These are phyloP conservation scores for Sarcophaga subvicina DNA, from an alignment of 2,888 invertebrate genomes.

Conservation along the genomic window DNA sequence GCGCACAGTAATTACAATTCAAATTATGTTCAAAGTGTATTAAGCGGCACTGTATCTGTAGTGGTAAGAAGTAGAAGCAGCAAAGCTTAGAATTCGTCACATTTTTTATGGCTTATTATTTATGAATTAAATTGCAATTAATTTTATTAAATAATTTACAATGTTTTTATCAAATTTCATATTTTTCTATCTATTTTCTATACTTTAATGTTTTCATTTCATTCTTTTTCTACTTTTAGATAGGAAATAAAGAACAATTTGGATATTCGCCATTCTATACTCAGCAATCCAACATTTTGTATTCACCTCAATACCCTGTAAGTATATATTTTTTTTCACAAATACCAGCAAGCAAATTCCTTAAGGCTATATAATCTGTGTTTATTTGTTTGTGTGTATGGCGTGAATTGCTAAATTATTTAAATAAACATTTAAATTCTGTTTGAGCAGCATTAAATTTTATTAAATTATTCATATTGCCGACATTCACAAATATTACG, in stretches of 20 bases:
- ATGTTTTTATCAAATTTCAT: not conserved
- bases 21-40: too few relatives aligned
- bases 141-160: not conserved
- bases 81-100: not conserved
- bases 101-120: not conserved
- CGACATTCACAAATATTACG: too few relatives aligned
- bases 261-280: conserved; percentile 77
- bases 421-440: not conserved
- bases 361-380: not conserved
- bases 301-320: too few relatives aligned
- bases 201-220: not conserved
- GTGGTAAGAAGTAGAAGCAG: too few relatives aligned
- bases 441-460: not conserved
- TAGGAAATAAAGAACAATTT: conserved; percentile 80
- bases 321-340: too few relatives aligned
- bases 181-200: not conserved
- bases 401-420: not conserved
- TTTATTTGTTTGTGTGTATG: not conserved
- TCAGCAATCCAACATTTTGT: too few relatives aligned
- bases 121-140: conserved; percentile 4
- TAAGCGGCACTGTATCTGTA: too few relatives aligned
- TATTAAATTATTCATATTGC: not conserved
- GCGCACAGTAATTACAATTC: too few relatives aligned
- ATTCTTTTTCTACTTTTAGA: conserved; percentile 71
- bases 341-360: too few relatives aligned